These are phyloP conservation scores for Caenorhabditis remanei DNA, from an alignment of 1,140 invertebrate species.

Conservation along the genomic window DNA sequence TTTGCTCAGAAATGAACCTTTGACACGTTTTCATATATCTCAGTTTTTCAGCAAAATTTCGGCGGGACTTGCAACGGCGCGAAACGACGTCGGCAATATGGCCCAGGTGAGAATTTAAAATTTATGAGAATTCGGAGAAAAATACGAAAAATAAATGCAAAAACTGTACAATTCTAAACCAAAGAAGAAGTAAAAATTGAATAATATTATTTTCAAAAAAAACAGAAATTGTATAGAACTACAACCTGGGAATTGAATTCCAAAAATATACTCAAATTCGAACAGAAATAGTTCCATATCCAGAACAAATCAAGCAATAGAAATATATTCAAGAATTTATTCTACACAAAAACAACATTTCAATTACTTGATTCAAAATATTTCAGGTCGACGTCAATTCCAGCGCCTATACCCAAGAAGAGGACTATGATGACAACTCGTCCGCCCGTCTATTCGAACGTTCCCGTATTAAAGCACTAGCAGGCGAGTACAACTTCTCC, in stretches of 20 bases:
- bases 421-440: constrained; percentile 98
- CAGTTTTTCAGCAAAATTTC: constrained; percentile 53
- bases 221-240: too few species aligned
- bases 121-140: neutral
- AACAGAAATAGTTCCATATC: too few species aligned
- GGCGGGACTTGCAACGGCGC: constrained; percentile 50
- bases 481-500: constrained; percentile 82
- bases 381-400: constrained; percentile 83
- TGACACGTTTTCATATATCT: constrained; percentile 11
- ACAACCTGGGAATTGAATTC: too few species aligned
- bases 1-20: constrained; percentile 21
- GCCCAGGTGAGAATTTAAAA: constrained; percentile 35
- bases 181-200: too few species aligned
- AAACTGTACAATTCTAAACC: too few species aligned
- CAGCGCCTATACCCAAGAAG: constrained; percentile 84
- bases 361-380: neutral
- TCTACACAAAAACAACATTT: too few species aligned
- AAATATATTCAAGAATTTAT: too few species aligned
- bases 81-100: constrained; percentile 53
- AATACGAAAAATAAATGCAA: too few species aligned
- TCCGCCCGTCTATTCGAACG: constrained; percentile 98
- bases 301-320: too few species aligned
- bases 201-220: too few species aligned
- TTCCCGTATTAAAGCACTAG: constrained; percentile 96
- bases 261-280: too few species aligned